A percentile compares a stretch with the other conserved stretches of the same genome.
Conservation (phyloP, 53 echinoderm and acorn worm genomes). For the Apostichopus leukothele region DNA sequence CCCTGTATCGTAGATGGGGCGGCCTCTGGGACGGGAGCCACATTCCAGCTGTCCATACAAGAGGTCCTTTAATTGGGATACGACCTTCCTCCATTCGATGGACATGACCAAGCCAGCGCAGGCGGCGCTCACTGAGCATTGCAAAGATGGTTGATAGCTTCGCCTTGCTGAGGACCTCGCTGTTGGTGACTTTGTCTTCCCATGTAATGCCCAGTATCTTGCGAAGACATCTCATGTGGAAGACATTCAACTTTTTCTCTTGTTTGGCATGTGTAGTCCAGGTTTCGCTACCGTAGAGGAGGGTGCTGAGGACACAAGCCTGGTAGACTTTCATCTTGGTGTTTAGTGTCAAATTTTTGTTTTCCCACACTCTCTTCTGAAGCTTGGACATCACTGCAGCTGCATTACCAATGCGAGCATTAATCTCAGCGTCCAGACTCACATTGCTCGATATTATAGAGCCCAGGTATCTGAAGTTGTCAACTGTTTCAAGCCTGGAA, state of each 20-base stretch:
- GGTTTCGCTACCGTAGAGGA: neutral
- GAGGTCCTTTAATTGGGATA: neutral
- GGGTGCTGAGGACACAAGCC: neutral
- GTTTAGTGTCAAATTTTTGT: too few relatives aligned
- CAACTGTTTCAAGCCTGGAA: slow-evolving; percentile 16
- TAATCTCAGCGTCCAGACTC: slow-evolving; percentile 31
- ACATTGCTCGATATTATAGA: slow-evolving; percentile 52
- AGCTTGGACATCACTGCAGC: too few relatives aligned
- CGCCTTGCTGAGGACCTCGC: too few relatives aligned
- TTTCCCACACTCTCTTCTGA: too few relatives aligned
- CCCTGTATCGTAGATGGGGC: neutral
- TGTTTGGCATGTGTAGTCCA: neutral
- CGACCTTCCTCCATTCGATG: neutral
- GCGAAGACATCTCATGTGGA: neutral
- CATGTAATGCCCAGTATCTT: neutral
- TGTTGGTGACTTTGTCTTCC: neutral
- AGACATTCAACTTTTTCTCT: too few relatives aligned
- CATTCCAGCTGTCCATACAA: neutral
- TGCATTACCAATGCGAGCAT: too few relatives aligned
- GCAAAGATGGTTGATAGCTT: too few relatives aligned
- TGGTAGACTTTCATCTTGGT: neutral
- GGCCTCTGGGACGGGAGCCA: neutral
- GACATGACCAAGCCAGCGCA: neutral
- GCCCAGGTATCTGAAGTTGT: slow-evolving; percentile 59
- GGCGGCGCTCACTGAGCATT: neutral